Conservation (phyloP, 2,888 invertebrate species). For the Agrochola macilenta region DNA sequence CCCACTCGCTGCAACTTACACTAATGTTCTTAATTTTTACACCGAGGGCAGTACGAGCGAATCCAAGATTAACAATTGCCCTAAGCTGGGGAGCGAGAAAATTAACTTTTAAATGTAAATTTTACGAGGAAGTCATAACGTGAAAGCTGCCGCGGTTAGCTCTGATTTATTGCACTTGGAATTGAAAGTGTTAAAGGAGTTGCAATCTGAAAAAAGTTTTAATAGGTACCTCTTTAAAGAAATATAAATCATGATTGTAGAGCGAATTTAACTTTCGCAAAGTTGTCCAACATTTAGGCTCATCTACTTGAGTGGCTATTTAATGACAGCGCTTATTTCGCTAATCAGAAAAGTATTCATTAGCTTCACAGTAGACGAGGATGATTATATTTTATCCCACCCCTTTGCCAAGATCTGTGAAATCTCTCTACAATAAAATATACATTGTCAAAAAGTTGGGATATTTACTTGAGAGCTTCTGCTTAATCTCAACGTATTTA, state of each 20-base stretch:
- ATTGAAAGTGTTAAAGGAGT: constrained; percentile 90
- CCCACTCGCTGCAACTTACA: constrained; percentile 66
- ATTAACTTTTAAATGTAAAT: constrained; percentile 91
- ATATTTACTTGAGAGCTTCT: constrained; percentile 29
- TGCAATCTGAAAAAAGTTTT: constrained; percentile 90
- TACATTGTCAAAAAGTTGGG: constrained; percentile 17
- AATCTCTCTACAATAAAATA: constrained; percentile 30
- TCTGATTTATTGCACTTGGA: constrained; percentile 89
- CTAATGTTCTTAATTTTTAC: constrained; percentile 81
- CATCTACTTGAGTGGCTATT: constrained; percentile 83
- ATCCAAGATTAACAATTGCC: constrained; percentile 89
- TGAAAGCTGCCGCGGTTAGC: constrained; percentile 89
- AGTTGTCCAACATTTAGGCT: constrained; percentile 85
- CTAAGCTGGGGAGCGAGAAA: constrained; percentile 85
- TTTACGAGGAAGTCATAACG: constrained; percentile 90
- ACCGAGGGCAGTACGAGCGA: constrained; percentile 76
- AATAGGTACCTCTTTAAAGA: constrained; percentile 90
- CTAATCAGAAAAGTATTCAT: constrained; percentile 79
- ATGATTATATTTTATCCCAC: constrained; percentile 51
- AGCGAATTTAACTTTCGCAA: constrained; percentile 83
- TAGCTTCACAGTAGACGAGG: constrained; percentile 67
- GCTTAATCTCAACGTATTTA: constrained; percentile 7
- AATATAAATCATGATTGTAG: constrained; percentile 88
- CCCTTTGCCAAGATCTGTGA: constrained; percentile 37
- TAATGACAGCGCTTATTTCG: constrained; percentile 83